These are phyloP conservation scores for Tautogolabrus adspersus DNA, from an alignment of 2,113 vertebrate genomes.

Conservation along the genomic window DNA sequence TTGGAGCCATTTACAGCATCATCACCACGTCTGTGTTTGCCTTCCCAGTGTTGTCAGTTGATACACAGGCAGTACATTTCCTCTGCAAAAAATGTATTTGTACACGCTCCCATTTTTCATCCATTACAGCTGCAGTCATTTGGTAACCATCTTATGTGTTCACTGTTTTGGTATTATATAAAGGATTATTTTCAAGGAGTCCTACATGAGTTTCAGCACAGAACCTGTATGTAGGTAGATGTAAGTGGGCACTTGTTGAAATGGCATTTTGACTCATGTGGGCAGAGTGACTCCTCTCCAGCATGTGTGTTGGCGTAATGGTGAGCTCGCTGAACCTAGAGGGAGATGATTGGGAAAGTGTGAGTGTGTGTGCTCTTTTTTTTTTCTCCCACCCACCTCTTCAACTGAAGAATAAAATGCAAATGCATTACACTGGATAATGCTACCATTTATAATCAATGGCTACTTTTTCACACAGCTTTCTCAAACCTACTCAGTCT, in stretches of 20 bases:
- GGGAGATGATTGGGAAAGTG: constrained; percentile 20
- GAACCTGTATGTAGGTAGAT: constrained; percentile 65
- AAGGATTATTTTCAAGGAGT: constrained; percentile 24
- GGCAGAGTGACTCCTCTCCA: constrained; percentile 64
- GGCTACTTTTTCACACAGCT: constrained; percentile 15
- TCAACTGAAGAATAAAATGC: constrained; percentile 47
- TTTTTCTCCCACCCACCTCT: constrained; percentile 48
- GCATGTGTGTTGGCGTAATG: constrained; percentile 70
- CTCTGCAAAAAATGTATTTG: neutral
- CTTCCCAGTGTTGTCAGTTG: neutral
- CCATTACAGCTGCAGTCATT: neutral
- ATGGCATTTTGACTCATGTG: constrained; percentile 71
- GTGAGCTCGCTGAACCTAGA: constrained; percentile 47
- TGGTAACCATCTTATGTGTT: neutral
- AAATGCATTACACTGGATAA: constrained; percentile 40
- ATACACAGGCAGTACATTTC: constrained; percentile 1
- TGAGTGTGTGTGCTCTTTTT: constrained; percentile 10
- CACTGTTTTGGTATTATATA: constrained; percentile 42
- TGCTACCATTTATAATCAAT: constrained; percentile 37
- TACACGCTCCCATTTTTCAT: neutral
- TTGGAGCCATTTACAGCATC: constrained; percentile 44
- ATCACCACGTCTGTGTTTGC: constrained; percentile 49
- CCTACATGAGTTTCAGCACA: constrained; percentile 27
- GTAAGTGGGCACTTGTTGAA: constrained; percentile 73
- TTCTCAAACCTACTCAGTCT: neutral